These are phyloP conservation scores for Cephus sareptanus DNA, from an alignment of 2,888 invertebrate genomes.

Conservation along the genomic window DNA sequence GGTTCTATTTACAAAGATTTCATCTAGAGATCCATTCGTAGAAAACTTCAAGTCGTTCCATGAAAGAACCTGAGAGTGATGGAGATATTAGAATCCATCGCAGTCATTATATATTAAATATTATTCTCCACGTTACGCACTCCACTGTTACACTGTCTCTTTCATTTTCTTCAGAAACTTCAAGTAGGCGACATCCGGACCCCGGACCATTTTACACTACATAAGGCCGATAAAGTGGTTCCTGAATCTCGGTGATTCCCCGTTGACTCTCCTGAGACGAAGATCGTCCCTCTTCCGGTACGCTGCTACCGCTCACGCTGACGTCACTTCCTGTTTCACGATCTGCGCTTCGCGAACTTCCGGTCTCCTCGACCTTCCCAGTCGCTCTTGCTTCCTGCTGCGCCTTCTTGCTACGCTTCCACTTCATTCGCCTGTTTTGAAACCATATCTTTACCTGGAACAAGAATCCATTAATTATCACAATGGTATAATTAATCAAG, in stretches of 20 bases:
- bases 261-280: slow-evolving; percentile 50
- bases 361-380: slow-evolving; percentile 68
- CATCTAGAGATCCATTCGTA: neutral
- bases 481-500: neutral
- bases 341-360: slow-evolving; percentile 38
- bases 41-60: neutral
- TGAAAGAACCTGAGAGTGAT: neutral
- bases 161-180: neutral
- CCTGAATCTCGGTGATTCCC: slow-evolving; percentile 56
- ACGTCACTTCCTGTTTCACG: slow-evolving; percentile 43
- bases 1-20: slow-evolving; percentile 11
- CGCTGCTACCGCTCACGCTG: slow-evolving; percentile 35
- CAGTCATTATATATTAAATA: neutral
- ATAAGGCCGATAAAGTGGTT: slow-evolving; percentile 64
- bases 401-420: slow-evolving; percentile 97
- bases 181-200: neutral
- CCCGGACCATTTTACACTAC: slow-evolving; percentile 49
- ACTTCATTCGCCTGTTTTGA: slow-evolving; percentile 98
- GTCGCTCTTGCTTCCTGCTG: slow-evolving; percentile 79
- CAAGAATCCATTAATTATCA: slow-evolving; percentile 21
- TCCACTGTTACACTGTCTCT: neutral
- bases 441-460: slow-evolving; percentile 97
- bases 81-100: neutral
- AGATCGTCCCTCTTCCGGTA: slow-evolving; percentile 48
- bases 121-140: neutral